Evolutionary conservation across 2,888 invertebrate species (phyloP).

Genomic region (Parapristionchus giblindavisi): DNA sequence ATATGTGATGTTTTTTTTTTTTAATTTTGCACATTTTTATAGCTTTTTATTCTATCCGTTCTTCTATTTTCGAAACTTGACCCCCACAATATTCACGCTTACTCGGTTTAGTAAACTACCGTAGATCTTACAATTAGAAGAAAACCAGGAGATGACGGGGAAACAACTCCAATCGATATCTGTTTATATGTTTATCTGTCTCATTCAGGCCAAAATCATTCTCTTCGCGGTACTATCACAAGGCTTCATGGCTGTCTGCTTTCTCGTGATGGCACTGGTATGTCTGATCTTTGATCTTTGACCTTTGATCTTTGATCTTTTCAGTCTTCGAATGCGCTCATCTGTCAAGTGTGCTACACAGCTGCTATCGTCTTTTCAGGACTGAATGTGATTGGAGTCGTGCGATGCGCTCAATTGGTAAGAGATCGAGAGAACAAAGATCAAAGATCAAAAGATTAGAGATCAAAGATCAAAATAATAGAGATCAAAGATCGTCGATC

Average conservation of each 20-base stretch:
- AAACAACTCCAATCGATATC: too few relatives aligned
- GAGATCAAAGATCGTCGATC: conserved; percentile 16
- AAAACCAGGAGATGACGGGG: too few relatives aligned
- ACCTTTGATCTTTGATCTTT: conserved; percentile 19
- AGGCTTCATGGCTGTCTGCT: conserved; percentile 54
- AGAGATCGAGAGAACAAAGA: too few relatives aligned
- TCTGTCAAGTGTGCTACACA: conserved; percentile 58
- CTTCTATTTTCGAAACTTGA: too few relatives aligned
- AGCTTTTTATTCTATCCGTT: too few relatives aligned
- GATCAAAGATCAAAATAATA: too few relatives aligned
- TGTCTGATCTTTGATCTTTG: conserved; percentile 17
- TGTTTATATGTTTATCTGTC: too few relatives aligned
- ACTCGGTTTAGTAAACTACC: too few relatives aligned
- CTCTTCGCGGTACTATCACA: conserved; percentile 53
- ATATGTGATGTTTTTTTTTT: too few relatives aligned
- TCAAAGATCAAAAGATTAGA: too few relatives aligned
- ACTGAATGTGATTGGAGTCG: conserved; percentile 58
- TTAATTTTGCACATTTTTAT: too few relatives aligned
- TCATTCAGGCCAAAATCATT: conserved; percentile 45
- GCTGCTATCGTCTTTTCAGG: conserved; percentile 53
- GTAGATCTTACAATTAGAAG: background rate
- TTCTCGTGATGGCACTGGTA: conserved; percentile 50
- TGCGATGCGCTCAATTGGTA: conserved; percentile 57
- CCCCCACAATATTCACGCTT: too few relatives aligned
- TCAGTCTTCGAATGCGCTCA: conserved; percentile 46